A percentile compares a stretch with the other conserved stretches of the same genome.
Evolutionary conservation across 2,888 invertebrate species (phyloP).

Genomic region (Lithosia quadra): DNA sequence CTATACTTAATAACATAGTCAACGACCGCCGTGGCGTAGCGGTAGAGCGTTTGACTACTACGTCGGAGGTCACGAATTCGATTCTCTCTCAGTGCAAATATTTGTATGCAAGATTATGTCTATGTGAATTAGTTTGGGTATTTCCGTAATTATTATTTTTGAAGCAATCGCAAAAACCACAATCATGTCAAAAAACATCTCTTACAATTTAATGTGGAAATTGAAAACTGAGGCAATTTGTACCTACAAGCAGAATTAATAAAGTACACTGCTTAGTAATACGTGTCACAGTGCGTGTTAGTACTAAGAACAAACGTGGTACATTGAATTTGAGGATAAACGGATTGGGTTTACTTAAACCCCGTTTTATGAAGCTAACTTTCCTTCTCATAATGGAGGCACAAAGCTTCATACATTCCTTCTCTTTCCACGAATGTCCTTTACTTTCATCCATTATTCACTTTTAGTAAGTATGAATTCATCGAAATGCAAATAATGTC

Average conservation of each 20-base stretch:
- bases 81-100: too few species aligned
- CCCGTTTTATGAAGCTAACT: background rate
- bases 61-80: too few species aligned
- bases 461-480: background rate
- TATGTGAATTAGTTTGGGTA: too few species aligned
- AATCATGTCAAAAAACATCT: conserved; percentile 31
- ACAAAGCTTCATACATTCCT: background rate
- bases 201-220: conserved; percentile 26
- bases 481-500: background rate
- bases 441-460: background rate
- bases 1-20: too few species aligned
- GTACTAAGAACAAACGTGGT: conserved; percentile 2
- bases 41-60: too few species aligned
- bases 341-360: background rate
- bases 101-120: too few species aligned
- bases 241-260: conserved; percentile 42
- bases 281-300: conserved; percentile 3
- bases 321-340: background rate
- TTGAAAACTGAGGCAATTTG: conserved; percentile 47
- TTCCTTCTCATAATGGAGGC: background rate
- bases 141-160: too few species aligned
- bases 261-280: conserved; percentile 24
- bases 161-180: conserved; percentile 6
- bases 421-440: background rate
- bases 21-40: too few species aligned